These are phyloP conservation scores for Tapera naevia DNA, from an alignment of 2,797 vertebrate genomes.

Conservation along the genomic window DNA sequence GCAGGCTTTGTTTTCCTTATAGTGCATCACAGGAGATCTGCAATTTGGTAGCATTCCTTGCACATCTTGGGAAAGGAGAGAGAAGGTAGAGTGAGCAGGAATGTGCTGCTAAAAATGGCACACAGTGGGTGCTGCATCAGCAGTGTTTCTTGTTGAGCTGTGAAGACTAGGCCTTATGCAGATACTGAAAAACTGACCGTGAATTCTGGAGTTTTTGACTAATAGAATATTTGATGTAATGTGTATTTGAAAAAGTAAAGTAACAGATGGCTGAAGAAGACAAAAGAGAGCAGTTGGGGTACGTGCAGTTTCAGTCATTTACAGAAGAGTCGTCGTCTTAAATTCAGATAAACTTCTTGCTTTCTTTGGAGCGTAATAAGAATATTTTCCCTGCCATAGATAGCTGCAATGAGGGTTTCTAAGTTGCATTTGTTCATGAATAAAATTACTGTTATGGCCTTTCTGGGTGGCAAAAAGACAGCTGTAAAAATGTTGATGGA, in stretches of 20 bases:
- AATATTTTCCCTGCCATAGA: background rate
- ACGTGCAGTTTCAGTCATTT: background rate
- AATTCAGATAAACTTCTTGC: background rate
- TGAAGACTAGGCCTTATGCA: background rate
- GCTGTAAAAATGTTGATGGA: slow-evolving; percentile 31
- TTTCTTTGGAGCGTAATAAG: background rate
- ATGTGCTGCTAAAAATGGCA: background rate
- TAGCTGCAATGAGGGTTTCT: background rate
- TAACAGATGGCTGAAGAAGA: background rate
- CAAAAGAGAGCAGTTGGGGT: background rate
- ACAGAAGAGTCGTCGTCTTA: background rate
- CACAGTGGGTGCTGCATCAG: background rate
- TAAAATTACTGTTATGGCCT: background rate
- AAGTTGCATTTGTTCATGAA: background rate
- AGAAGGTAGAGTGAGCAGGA: background rate
- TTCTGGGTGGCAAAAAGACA: background rate
- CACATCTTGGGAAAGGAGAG: background rate
- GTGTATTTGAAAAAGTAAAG: background rate
- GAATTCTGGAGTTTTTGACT: background rate
- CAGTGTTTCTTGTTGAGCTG: background rate
- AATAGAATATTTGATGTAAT: background rate
- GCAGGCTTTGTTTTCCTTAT: background rate
- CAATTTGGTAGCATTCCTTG: background rate
- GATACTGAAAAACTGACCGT: background rate
- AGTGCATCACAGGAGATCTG: background rate